A percentile compares a stretch with the other conserved stretches of the same genome.
phyloP scores from a whole-genome alignment of 2,113 vertebrate genomes.

The Xyrauchen texanus region DNA sequence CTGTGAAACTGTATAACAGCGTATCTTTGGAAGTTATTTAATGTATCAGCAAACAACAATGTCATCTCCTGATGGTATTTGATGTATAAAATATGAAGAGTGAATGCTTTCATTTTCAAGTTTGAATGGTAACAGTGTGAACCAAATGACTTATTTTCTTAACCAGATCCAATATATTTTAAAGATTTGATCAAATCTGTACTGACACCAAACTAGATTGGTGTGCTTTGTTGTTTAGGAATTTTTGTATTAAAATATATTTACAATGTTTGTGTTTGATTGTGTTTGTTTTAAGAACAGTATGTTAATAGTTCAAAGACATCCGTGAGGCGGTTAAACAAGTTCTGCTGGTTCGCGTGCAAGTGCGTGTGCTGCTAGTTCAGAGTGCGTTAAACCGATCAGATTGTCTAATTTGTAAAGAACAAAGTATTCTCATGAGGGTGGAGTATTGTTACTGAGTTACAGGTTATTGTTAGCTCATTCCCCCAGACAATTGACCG shows the following conservation, averaged over 20 bases:
- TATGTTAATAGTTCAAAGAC: not conserved
- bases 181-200: not conserved
- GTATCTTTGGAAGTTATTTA: not conserved
- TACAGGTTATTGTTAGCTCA: conserved; percentile 29
- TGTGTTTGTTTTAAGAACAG: not conserved
- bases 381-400: not conserved
- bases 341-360: not conserved
- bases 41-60: not conserved
- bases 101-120: conserved; percentile 4
- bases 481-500: not conserved
- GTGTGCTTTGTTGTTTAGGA: not conserved
- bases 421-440: conserved; percentile 1
- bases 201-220: conserved; percentile 16
- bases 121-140: not conserved
- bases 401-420: not conserved
- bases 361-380: not conserved
- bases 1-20: not conserved
- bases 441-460: conserved; percentile 28
- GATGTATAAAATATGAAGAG: not conserved
- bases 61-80: not conserved
- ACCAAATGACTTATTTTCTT: conserved; percentile 27
- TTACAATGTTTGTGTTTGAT: not conserved
- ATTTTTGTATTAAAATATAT: conserved; percentile 42
- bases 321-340: not conserved
- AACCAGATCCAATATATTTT: conserved; percentile 5